Evolutionary conservation across 2,113 vertebrate species (phyloP).

Genomic region (Callopanchax toddi): DNA sequence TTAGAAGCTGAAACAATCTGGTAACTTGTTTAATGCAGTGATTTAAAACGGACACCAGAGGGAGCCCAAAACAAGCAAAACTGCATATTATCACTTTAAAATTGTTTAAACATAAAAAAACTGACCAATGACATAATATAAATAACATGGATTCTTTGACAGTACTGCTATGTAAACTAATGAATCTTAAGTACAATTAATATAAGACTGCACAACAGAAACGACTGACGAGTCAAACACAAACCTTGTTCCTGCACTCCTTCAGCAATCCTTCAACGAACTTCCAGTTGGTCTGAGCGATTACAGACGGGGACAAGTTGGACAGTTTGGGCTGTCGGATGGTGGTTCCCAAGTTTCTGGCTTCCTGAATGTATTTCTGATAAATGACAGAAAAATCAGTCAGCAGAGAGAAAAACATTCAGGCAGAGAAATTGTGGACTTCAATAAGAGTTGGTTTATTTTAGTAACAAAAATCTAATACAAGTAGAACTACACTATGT

Average conservation of each 20-base stretch:
- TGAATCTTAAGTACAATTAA: too few species aligned
- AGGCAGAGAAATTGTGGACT: background rate
- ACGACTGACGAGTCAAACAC: background rate
- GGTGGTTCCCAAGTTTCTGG: slow-evolving; percentile 94
- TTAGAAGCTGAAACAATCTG: too few species aligned
- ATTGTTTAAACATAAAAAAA: too few species aligned
- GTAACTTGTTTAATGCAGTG: too few species aligned
- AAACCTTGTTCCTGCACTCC: slow-evolving; percentile 97
- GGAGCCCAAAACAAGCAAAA: too few species aligned
- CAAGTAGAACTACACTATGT: background rate
- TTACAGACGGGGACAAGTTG: slow-evolving; percentile 97
- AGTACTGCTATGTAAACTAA: too few species aligned
- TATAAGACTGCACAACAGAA: too few species aligned
- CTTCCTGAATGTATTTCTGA: slow-evolving; percentile 98
- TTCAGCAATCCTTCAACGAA: slow-evolving; percentile 98
- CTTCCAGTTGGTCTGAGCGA: slow-evolving; percentile 99
- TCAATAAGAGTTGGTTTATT: background rate
- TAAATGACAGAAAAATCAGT: slow-evolving; percentile 28
- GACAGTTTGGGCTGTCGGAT: slow-evolving; percentile 97
- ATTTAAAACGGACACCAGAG: too few species aligned
- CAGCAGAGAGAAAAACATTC: background rate
- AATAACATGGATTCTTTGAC: too few species aligned
- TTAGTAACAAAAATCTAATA: background rate
- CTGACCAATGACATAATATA: too few species aligned
- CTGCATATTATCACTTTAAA: too few species aligned